Percentiles rank a stretch among this genome's conserved stretches.
Conservation (phyloP, 2,113 vertebrate genomes). For the Brachionichthys hirsutus region DNA sequence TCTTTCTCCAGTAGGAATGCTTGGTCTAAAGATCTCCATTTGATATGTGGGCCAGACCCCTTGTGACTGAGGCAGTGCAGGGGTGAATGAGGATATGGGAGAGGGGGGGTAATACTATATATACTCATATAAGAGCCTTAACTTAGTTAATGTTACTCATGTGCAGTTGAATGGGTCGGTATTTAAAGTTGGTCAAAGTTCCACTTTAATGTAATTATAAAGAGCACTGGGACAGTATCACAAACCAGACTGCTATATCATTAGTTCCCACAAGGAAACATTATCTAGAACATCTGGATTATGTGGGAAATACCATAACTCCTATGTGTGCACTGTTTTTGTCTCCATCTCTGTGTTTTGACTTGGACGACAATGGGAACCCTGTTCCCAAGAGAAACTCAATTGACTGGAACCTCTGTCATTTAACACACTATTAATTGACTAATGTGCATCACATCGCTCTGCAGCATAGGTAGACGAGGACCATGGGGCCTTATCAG, state of each 20-base stretch:
- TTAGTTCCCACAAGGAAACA: conserved; percentile 23
- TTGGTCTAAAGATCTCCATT: conserved; percentile 68
- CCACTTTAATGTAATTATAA: conserved; percentile 1
- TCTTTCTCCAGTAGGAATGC: conserved; percentile 67
- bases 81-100: conserved; percentile 16
- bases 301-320: not conserved
- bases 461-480: conserved; percentile 81
- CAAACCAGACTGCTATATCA: conserved; percentile 10
- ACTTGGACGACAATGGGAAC: conserved; percentile 60
- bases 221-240: not conserved
- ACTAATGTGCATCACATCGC: conserved; percentile 90
- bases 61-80: conserved; percentile 41
- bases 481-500: conserved; percentile 84
- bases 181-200: conserved; percentile 10
- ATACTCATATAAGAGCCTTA: conserved; percentile 23
- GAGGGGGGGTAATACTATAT: conserved; percentile 34
- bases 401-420: conserved; percentile 94
- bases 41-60: conserved; percentile 66
- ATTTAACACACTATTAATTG: conserved; percentile 99
- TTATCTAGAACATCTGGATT: not conserved
- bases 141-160: conserved; percentile 24
- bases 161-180: conserved; percentile 1
- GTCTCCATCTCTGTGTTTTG: conserved; percentile 42
- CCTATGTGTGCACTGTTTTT: conserved; percentile 33
- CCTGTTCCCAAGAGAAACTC: conserved; percentile 79